phyloP scores from a whole-genome alignment of 2,797 vertebrate species.

The Rhabdomys pumilio region DNA sequence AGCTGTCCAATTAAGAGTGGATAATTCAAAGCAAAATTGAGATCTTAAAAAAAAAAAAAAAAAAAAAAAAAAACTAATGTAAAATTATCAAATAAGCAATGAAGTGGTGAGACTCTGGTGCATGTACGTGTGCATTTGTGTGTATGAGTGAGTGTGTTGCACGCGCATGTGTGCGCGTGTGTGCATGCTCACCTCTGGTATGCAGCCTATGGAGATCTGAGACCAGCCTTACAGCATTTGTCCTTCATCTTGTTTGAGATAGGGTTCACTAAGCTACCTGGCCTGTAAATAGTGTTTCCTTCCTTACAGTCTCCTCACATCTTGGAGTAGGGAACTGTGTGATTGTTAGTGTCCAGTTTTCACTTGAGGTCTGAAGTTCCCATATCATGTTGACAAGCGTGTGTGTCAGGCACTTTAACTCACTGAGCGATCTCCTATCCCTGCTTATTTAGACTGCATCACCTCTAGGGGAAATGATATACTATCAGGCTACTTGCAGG shows the following conservation, averaged over 20 bases:
- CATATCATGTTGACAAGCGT: background rate
- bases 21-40: slow-evolving; percentile 52
- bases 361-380: background rate
- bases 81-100: slow-evolving; percentile 9
- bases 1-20: background rate
- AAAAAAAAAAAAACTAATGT: background rate
- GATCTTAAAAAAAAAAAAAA: slow-evolving; percentile 29
- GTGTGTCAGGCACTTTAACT: background rate
- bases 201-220: background rate
- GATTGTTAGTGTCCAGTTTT: background rate
- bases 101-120: background rate
- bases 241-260: background rate
- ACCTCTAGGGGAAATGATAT: background rate
- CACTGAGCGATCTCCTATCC: background rate
- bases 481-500: background rate
- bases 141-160: background rate
- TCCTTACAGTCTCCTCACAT: background rate
- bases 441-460: background rate
- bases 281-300: background rate
- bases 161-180: too few species aligned
- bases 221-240: background rate
- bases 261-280: background rate
- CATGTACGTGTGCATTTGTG: background rate
- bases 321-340: background rate
- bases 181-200: background rate